These are phyloP conservation scores for Tupaia tana DNA, from an alignment of 2,113 vertebrate species.

Conservation along the genomic window DNA sequence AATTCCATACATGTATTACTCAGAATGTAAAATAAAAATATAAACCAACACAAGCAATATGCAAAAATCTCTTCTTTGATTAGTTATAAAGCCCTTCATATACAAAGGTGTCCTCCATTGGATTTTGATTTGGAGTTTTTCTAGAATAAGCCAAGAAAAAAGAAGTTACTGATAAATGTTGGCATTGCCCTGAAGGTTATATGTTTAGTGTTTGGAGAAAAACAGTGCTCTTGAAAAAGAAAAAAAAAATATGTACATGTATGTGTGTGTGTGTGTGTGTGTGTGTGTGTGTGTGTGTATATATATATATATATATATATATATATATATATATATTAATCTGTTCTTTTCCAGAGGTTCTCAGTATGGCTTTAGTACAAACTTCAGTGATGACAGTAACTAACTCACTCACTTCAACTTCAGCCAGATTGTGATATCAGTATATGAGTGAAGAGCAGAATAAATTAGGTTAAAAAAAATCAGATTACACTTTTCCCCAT, in stretches of 20 bases:
- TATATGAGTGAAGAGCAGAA: background rate
- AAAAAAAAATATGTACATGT: too few species aligned
- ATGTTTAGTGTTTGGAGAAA: background rate
- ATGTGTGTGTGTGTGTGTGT: too few species aligned
- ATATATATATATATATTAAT: background rate
- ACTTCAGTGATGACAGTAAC: background rate
- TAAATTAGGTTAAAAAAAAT: background rate
- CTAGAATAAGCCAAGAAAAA: constrained; percentile 30
- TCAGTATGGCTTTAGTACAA: constrained; percentile 8
- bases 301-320: too few species aligned
- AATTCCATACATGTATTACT: constrained; percentile 1
- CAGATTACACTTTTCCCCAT: background rate
- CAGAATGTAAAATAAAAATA: constrained; percentile 12
- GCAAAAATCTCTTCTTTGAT: background rate
- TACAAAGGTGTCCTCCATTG: background rate
- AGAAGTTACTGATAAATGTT: background rate
- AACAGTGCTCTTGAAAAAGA: background rate
- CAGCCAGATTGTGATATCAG: background rate
- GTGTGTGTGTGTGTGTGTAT: too few species aligned
- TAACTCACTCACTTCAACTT: background rate
- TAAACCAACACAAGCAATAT: background rate
- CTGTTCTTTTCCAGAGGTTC: background rate
- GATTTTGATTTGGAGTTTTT: background rate
- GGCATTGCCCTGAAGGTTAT: background rate
- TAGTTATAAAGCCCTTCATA: background rate